Conservation (phyloP, 2,888 invertebrate genomes). For the Steromphala cineraria region DNA sequence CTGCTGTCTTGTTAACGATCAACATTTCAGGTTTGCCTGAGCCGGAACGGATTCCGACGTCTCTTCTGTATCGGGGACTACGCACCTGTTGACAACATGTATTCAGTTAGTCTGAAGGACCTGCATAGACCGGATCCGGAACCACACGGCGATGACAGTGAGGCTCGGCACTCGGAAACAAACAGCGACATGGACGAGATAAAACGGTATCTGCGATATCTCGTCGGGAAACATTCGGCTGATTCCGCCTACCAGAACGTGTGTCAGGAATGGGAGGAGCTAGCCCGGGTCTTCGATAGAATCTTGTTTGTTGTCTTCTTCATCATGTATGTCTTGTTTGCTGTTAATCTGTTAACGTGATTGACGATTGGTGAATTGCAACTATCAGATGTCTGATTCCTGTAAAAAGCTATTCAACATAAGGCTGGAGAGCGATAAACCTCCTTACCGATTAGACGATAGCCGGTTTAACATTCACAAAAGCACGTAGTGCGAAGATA, state of each 20-base stretch:
- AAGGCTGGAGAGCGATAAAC: too few species aligned
- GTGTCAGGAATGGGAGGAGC: constrained; percentile 43
- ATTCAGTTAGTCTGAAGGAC: constrained; percentile 23
- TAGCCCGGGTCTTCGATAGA: constrained; percentile 40
- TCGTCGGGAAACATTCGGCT: constrained; percentile 40
- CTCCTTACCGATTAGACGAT: too few species aligned
- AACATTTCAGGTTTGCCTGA: constrained; percentile 35
- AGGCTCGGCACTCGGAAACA: background rate
- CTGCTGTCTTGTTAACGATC: too few species aligned
- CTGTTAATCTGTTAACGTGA: constrained; percentile 32
- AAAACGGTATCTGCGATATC: constrained; percentile 30
- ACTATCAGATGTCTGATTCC: too few species aligned
- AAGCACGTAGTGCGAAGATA: too few species aligned
- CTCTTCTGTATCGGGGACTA: constrained; percentile 40
- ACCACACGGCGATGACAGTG: background rate
- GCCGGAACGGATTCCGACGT: constrained; percentile 35
- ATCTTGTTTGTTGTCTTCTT: constrained; percentile 40
- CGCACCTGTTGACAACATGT: constrained; percentile 37
- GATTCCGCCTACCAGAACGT: constrained; percentile 36
- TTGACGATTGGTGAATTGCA: background rate
- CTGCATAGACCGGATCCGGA: background rate
- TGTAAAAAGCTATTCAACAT: too few species aligned
- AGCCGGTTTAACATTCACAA: too few species aligned
- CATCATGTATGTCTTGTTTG: constrained; percentile 35
- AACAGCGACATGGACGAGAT: constrained; percentile 25